These are phyloP conservation scores for Petrocephalus zakoni DNA, from an alignment of 2,113 vertebrate species.

Conservation along the genomic window DNA sequence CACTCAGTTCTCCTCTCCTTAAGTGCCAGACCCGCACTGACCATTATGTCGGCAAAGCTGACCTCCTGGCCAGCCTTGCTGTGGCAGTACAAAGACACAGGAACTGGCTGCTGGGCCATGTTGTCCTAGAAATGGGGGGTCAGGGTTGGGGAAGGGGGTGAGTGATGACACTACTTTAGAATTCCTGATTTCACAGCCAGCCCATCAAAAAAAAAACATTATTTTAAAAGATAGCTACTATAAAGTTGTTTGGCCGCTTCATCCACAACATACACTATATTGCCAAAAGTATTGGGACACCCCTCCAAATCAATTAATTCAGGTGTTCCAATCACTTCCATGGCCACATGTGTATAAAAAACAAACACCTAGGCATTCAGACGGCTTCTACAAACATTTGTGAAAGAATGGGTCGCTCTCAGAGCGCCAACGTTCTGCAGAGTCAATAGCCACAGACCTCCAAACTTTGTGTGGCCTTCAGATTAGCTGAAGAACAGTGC, in stretches of 20 bases:
- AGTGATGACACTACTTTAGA: not conserved
- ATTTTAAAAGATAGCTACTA: not conserved
- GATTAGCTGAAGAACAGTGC: too few species aligned
- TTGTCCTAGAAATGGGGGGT: constrained; percentile 53
- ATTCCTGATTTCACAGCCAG: not conserved
- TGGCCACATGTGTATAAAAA: too few species aligned
- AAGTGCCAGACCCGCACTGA: constrained; percentile 78
- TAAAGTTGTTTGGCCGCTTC: not conserved
- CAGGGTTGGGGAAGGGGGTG: not conserved
- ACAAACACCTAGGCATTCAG: too few species aligned
- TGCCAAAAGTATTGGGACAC: too few species aligned
- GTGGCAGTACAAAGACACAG: constrained; percentile 69
- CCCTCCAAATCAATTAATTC: too few species aligned
- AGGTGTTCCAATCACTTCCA: too few species aligned
- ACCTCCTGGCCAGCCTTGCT: constrained; percentile 60
- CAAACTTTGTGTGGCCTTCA: too few species aligned
- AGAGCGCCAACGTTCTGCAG: too few species aligned
- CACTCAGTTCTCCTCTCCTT: constrained; percentile 62
- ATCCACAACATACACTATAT: not conserved
- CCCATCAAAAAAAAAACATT: not conserved
- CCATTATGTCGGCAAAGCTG: constrained; percentile 75
- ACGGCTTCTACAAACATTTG: too few species aligned
- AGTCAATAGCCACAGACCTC: too few species aligned
- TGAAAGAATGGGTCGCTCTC: too few species aligned
- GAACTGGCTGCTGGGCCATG: constrained; percentile 50